A percentile compares a stretch with the other conserved stretches of the same genome.
Evolutionary conservation across 2,888 invertebrate species (phyloP).

Genomic region (Clistopyga incitator): DNA sequence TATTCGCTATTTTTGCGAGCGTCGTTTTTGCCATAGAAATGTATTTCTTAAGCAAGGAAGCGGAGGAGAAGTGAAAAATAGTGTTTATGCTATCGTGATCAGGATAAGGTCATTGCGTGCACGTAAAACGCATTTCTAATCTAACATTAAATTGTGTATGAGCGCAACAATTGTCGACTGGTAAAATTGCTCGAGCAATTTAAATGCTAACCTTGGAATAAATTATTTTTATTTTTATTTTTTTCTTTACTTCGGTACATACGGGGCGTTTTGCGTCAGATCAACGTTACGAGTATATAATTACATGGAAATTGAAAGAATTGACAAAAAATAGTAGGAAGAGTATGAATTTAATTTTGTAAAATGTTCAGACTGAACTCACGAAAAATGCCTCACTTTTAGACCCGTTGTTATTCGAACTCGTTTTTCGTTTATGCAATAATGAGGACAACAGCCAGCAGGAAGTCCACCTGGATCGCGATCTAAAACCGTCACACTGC

Average conservation of each 20-base stretch:
- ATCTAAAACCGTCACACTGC: conserved; percentile 32
- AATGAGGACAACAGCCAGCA: conserved; percentile 21
- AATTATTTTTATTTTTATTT: neutral
- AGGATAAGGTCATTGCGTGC: conserved; percentile 11
- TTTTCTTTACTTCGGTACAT: neutral
- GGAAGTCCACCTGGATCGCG: conserved; percentile 29
- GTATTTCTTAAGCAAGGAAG: conserved; percentile 85
- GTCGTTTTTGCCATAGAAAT: conserved; percentile 87
- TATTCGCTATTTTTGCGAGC: conserved; percentile 87
- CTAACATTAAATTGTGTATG: neutral
- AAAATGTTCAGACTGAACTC: no score
- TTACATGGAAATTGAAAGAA: no score
- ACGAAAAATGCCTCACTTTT: neutral
- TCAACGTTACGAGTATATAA: no score
- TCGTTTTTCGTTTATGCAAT: conserved; percentile 12
- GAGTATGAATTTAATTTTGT: no score
- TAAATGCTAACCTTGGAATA: neutral
- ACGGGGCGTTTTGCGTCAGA: neutral
- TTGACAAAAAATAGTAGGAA: no score
- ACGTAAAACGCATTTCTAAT: neutral
- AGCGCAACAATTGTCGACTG: neutral
- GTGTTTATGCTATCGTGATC: neutral
- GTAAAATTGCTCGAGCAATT: neutral
- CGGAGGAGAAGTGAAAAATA: conserved; percentile 50
- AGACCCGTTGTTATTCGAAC: neutral